Percentiles rank a stretch among this genome's conserved stretches.
These are phyloP conservation scores for Caretta caretta DNA, from an alignment of 2,113 vertebrate species.

Conservation along the genomic window DNA sequence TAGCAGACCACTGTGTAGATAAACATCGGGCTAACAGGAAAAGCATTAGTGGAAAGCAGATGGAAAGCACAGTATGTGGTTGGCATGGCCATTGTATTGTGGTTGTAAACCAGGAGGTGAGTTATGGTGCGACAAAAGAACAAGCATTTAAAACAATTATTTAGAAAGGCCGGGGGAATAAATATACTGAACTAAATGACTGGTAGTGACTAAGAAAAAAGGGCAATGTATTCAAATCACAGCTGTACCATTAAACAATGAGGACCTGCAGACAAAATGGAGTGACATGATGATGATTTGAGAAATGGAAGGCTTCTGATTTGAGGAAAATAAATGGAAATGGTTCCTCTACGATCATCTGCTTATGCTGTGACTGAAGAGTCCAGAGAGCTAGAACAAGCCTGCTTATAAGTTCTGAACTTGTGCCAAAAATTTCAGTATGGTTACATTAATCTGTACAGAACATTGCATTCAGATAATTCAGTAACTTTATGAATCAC, in stretches of 20 bases:
- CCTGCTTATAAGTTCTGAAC: background rate
- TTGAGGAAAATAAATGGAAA: background rate
- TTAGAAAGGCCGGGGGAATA: background rate
- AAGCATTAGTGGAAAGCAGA: background rate
- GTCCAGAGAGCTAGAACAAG: background rate
- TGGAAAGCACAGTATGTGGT: slow-evolving; percentile 28
- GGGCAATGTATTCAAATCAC: background rate
- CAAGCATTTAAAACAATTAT: background rate
- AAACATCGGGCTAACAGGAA: background rate
- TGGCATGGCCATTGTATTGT: slow-evolving; percentile 12
- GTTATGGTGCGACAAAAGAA: background rate
- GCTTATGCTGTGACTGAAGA: background rate
- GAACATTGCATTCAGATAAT: slow-evolving; percentile 1
- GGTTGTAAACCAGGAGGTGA: slow-evolving; percentile 20
- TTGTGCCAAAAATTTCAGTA: background rate
- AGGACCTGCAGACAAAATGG: background rate
- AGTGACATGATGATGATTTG: background rate
- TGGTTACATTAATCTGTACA: background rate
- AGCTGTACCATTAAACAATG: background rate
- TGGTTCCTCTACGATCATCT: background rate
- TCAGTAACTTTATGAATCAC: background rate
- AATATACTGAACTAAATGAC: slow-evolving; percentile 2
- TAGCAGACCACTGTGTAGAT: rapidly evolving
- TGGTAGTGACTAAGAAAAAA: slow-evolving; percentile 25
- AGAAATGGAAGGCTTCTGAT: background rate